Conservation (phyloP, 2,797 vertebrate genomes). For the Myiotriccus ornatus region DNA sequence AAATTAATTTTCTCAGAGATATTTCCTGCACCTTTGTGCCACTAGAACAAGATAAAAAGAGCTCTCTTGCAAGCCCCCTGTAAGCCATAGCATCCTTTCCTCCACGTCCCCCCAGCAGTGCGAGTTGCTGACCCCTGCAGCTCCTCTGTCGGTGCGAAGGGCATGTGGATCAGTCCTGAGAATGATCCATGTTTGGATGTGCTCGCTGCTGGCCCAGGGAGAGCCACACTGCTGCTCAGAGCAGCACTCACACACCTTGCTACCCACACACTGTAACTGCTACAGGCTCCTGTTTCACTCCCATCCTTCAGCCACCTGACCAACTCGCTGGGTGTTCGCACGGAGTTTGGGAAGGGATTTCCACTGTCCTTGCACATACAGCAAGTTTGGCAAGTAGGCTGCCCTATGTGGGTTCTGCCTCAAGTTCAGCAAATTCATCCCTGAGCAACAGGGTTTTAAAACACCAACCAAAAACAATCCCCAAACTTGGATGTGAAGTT, state of each 20-base stretch:
- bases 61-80: not conserved
- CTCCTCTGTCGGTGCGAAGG: not conserved
- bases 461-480: not conserved
- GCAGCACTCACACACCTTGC: not conserved
- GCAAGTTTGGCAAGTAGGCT: not conserved
- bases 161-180: not conserved
- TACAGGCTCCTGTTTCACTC: not conserved
- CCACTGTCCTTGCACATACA: not conserved
- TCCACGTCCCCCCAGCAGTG: not conserved
- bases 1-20: not conserved
- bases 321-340: not conserved
- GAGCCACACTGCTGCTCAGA: not conserved
- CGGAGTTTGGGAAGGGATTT: not conserved
- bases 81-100: not conserved
- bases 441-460: not conserved
- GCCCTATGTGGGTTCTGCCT: not conserved
- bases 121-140: accelerated
- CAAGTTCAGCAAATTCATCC: not conserved
- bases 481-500: not conserved
- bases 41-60: not conserved
- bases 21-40: not conserved
- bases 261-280: not conserved
- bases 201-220: not conserved
- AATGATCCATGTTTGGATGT: not conserved
- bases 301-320: not conserved